A percentile compares a stretch with the other conserved stretches of the same genome.
phyloP scores from a whole-genome alignment of 1,140 invertebrate species.

The Aphaenogaster floridana region DNA sequence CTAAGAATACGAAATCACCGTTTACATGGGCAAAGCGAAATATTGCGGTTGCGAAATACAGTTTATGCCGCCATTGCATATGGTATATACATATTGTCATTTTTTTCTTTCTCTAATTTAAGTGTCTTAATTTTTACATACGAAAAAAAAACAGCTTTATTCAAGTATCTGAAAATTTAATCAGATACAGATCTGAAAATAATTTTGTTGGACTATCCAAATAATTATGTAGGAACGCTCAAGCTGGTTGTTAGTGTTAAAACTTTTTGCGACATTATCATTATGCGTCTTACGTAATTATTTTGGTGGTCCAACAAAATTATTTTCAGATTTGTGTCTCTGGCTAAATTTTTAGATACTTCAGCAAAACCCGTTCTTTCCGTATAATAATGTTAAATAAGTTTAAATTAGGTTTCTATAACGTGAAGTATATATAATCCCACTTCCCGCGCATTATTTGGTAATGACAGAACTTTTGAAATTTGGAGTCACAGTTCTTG shows the following conservation, averaged over 20 bases:
- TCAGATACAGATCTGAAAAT: too few relatives aligned
- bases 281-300: too few relatives aligned
- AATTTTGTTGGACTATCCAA: too few relatives aligned
- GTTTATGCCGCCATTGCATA: neutral
- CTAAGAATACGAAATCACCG: constrained; percentile 55
- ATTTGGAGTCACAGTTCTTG: neutral
- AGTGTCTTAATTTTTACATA: neutral
- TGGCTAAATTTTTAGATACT: too few relatives aligned
- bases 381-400: neutral
- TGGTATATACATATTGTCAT: neutral
- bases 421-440: neutral
- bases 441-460: neutral
- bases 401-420: neutral
- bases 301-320: too few relatives aligned
- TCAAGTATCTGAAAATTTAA: too few relatives aligned
- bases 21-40: constrained; percentile 46
- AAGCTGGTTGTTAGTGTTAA: too few relatives aligned
- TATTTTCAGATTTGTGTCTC: too few relatives aligned
- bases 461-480: neutral
- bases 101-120: constrained; percentile 2
- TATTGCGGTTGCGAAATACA: constrained; percentile 33
- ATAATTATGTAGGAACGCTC: too few relatives aligned
- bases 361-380: too few relatives aligned
- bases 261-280: too few relatives aligned
- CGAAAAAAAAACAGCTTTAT: too few relatives aligned